A percentile compares a stretch with the other conserved stretches of the same genome.
These are phyloP conservation scores for Anser brachyrhynchus DNA, from an alignment of 2,113 vertebrate genomes.

Conservation along the genomic window DNA sequence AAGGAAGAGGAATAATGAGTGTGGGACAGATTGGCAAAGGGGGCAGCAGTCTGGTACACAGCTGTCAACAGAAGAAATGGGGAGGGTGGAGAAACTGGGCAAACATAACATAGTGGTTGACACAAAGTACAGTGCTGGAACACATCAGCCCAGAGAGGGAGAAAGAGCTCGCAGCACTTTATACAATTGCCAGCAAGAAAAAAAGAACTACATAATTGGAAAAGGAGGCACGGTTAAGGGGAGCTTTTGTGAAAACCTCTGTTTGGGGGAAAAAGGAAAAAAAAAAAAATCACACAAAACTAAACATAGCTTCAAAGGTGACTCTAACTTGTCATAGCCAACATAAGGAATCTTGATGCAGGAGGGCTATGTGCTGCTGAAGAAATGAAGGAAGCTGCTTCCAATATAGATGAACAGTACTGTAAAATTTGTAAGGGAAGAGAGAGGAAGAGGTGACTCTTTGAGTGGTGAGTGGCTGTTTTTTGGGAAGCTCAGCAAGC, in stretches of 20 bases:
- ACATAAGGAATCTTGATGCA: neutral
- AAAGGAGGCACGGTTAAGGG: neutral
- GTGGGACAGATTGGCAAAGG: neutral
- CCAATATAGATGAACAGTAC: neutral
- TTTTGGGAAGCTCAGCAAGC: neutral
- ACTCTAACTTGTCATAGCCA: neutral
- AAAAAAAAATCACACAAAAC: neutral
- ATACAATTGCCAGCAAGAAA: neutral
- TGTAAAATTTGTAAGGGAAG: neutral
- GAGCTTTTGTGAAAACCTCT: neutral
- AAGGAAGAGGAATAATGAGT: neutral
- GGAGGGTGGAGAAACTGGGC: neutral
- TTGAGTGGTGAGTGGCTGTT: neutral
- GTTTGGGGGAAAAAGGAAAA: neutral
- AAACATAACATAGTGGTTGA: neutral
- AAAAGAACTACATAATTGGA: neutral
- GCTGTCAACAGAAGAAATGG: neutral
- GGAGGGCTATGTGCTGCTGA: neutral
- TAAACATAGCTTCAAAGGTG: neutral
- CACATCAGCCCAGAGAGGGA: fast-evolving
- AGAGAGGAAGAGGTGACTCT: neutral
- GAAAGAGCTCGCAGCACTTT: neutral
- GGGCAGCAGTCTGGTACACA: neutral
- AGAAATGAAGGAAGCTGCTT: neutral
- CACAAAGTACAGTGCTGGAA: neutral